phyloP scores from a whole-genome alignment of 2,797 vertebrate genomes.

The Gambusia yucatana region DNA sequence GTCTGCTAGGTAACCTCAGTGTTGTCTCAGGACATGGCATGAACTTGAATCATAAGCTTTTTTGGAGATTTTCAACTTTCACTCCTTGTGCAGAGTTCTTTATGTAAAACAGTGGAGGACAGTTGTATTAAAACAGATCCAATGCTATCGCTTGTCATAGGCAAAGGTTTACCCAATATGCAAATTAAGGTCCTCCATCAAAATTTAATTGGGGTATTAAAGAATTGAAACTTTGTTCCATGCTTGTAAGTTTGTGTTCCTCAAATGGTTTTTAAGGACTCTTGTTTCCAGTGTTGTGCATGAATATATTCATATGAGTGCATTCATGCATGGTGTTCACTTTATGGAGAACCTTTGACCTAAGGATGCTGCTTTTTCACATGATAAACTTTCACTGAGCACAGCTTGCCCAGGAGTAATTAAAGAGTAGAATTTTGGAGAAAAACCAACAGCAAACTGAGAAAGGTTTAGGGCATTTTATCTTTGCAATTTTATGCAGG shows the following conservation, averaged over 20 bases:
- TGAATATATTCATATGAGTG: not conserved
- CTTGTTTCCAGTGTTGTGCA: not conserved
- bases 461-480: not conserved
- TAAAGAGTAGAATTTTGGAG: not conserved
- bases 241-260: not conserved
- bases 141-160: not conserved
- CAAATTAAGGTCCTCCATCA: not conserved
- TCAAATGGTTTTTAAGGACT: not conserved
- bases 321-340: not conserved
- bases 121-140: not conserved
- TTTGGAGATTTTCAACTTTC: not conserved
- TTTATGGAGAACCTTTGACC: not conserved
- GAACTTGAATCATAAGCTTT: not conserved
- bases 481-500: not conserved
- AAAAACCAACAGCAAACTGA: not conserved
- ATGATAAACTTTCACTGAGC: not conserved
- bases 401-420: not conserved
- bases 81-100: not conserved
- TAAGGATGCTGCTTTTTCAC: not conserved
- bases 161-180: not conserved
- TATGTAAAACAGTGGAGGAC: not conserved
- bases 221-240: not conserved
- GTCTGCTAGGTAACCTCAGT: conserved; percentile 44
- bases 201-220: not conserved
- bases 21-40: conserved; percentile 49